Percentiles rank a stretch among this genome's conserved stretches.
Conservation (phyloP, 1,140 invertebrate genomes). For the Megathymus violae region DNA sequence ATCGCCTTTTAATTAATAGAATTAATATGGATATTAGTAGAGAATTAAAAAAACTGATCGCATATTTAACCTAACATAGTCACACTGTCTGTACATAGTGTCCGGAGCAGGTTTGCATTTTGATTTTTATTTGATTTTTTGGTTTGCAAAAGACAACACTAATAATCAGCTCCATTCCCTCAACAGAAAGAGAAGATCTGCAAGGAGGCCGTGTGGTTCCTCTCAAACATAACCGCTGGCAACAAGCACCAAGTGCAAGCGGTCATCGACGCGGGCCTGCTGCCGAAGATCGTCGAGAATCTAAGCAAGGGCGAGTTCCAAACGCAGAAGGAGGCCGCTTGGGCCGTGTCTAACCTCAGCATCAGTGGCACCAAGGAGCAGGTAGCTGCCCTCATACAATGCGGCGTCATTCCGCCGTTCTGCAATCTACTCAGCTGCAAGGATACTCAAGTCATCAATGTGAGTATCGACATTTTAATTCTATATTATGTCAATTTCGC, state of each 20-base stretch:
- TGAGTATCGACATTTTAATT: slow-evolving; percentile 62
- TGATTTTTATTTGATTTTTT: too few relatives aligned
- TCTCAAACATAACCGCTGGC: slow-evolving; percentile 99
- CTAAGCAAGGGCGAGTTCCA: slow-evolving; percentile 98
- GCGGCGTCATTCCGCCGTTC: slow-evolving; percentile 95
- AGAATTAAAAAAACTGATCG: too few relatives aligned
- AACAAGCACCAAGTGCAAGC: slow-evolving; percentile 98
- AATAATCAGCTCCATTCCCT: too few relatives aligned
- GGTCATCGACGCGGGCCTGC: slow-evolving; percentile 96
- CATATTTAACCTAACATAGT: too few relatives aligned
- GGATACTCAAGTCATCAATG: slow-evolving; percentile 91
- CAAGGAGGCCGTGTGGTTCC: slow-evolving; percentile 99
- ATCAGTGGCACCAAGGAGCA: slow-evolving; percentile 98
- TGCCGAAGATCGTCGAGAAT: slow-evolving; percentile 97
- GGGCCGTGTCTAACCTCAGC: slow-evolving; percentile 99
- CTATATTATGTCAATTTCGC: too few relatives aligned
- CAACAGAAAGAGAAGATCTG: slow-evolving; percentile 88
- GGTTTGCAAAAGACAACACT: too few relatives aligned
- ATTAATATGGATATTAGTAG: too few relatives aligned
- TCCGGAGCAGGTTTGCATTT: too few relatives aligned
- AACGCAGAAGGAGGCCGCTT: slow-evolving; percentile 99
- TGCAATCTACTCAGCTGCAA: slow-evolving; percentile 95
- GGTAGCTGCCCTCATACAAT: slow-evolving; percentile 92
- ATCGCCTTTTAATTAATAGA: too few relatives aligned
- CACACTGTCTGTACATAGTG: too few relatives aligned